phyloP scores from a whole-genome alignment of 2,888 invertebrate genomes.

The Calephelis perditalis region DNA sequence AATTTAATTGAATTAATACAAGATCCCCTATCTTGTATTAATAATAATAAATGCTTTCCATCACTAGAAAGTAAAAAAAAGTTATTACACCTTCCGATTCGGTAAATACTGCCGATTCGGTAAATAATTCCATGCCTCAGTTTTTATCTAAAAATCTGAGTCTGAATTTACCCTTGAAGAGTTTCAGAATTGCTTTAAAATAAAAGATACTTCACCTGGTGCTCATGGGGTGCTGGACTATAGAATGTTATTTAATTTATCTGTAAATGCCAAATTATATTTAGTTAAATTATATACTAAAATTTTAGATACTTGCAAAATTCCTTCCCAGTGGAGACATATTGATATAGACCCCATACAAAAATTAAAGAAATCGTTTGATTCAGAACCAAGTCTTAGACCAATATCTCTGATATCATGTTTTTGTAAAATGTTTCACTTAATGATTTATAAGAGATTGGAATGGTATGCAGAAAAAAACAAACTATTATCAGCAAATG shows the following conservation, averaged over 20 bases:
- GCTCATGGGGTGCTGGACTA: conserved; percentile 20
- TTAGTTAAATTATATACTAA: conserved; percentile 22
- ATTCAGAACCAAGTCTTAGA: conserved; percentile 7
- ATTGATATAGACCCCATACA: conserved; percentile 20
- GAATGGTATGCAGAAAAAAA: conserved; percentile 29
- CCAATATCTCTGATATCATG: conserved; percentile 26
- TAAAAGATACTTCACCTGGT: conserved; percentile 23
- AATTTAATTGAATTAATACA: background rate
- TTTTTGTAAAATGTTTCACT: conserved; percentile 28
- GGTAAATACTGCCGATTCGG: conserved; percentile 26
- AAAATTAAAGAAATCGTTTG: conserved; percentile 14
- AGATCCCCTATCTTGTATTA: background rate
- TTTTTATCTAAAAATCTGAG: conserved; percentile 18
- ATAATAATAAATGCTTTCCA: background rate
- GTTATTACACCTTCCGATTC: conserved; percentile 19
- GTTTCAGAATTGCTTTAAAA: conserved; percentile 22
- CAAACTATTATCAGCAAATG: conserved; percentile 16
- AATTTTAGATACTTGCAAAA: conserved; percentile 14
- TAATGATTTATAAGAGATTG: conserved; percentile 26
- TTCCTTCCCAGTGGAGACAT: conserved; percentile 19
- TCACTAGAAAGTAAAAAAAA: conserved; percentile 15
- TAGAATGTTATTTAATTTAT: conserved; percentile 24
- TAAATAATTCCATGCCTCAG: conserved; percentile 10
- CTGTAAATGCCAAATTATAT: conserved; percentile 17
- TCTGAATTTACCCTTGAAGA: conserved; percentile 18